A percentile compares a stretch with the other conserved stretches of the same genome.
phyloP scores from a whole-genome alignment of 2,113 vertebrate genomes.

The Pseudonaja textilis region DNA sequence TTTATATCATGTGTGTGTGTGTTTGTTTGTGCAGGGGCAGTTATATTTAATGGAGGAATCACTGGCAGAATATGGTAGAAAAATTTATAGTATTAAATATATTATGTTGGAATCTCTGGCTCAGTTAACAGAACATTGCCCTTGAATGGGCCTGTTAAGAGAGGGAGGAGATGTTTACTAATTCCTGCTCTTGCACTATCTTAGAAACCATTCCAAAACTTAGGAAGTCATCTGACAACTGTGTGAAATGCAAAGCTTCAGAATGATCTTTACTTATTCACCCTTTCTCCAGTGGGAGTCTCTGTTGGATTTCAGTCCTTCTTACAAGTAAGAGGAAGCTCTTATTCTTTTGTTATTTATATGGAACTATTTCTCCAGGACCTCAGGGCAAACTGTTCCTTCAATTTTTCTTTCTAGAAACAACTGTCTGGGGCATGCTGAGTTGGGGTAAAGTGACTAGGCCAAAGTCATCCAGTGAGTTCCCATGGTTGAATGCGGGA shows the following conservation, averaged over 20 bases:
- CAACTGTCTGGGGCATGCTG: neutral
- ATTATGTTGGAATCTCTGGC: neutral
- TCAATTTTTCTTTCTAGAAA: neutral
- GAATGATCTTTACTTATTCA: neutral
- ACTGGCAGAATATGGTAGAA: constrained; percentile 22
- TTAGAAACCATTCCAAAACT: neutral
- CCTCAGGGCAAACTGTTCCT: neutral
- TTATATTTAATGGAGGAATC: constrained; percentile 48
- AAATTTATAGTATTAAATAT: constrained; percentile 21
- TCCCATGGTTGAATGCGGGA: neutral
- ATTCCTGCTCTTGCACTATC: neutral
- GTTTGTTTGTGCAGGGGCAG: constrained; percentile 25
- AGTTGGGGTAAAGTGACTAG: neutral
- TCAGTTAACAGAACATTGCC: neutral
- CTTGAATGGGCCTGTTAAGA: neutral
- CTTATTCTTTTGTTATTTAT: neutral
- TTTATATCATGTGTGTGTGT: constrained; percentile 19
- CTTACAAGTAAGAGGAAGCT: neutral
- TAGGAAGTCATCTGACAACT: neutral
- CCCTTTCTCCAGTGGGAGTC: neutral
- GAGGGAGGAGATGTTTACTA: neutral
- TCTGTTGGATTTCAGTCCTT: neutral
- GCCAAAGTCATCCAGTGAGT: neutral
- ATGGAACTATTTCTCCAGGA: neutral
- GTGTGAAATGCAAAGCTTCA: neutral